A percentile compares a stretch with the other conserved stretches of the same genome.
Evolutionary conservation across 2,113 vertebrate species (phyloP).

Genomic region (Passer domesticus): DNA sequence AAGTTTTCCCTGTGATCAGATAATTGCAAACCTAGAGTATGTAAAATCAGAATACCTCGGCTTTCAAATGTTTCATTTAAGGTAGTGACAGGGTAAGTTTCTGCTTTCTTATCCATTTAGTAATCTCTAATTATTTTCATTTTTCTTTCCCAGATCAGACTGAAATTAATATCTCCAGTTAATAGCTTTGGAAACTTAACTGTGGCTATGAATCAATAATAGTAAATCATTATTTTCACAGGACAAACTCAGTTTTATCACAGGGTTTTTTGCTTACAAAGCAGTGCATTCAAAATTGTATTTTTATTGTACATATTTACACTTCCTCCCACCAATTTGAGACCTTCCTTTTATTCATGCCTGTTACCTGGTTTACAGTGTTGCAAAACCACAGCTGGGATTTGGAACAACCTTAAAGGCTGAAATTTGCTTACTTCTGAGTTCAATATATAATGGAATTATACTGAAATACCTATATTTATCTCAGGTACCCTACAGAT

Average conservation of each 20-base stretch:
- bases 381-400: neutral
- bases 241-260: neutral
- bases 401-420: neutral
- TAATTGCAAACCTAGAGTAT: neutral
- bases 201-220: neutral
- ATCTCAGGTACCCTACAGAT: neutral
- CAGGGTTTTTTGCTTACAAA: neutral
- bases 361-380: neutral
- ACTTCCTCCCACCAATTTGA: neutral
- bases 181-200: neutral
- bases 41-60: neutral
- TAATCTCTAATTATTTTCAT: neutral
- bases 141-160: neutral
- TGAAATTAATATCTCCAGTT: neutral
- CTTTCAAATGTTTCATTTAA: neutral
- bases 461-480: neutral
- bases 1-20: neutral
- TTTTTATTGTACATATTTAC: neutral
- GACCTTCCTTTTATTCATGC: neutral
- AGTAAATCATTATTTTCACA: neutral
- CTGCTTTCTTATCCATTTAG: neutral
- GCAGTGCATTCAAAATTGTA: neutral
- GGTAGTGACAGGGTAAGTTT: neutral
- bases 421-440: neutral
- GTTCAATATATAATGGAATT: neutral